A percentile compares a stretch with the other conserved stretches of the same genome.
phyloP scores from a whole-genome alignment of 2,797 vertebrate genomes.

The Pelochelys cantorii region DNA sequence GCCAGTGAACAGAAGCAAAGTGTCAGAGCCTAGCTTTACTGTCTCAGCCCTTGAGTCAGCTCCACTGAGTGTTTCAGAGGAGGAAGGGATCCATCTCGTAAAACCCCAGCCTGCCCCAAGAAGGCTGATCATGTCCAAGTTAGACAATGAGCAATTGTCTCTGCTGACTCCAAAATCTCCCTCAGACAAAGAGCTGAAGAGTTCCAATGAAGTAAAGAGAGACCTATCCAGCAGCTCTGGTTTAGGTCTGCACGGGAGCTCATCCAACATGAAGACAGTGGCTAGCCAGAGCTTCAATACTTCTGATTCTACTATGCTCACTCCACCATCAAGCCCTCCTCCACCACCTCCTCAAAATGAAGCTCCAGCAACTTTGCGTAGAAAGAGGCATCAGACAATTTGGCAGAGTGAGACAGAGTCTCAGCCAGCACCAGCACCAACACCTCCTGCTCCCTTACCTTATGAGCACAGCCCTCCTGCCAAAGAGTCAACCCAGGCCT shows the following conservation, averaged over 20 bases:
- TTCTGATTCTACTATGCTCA: slow-evolving; percentile 94
- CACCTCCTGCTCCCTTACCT: slow-evolving; percentile 59
- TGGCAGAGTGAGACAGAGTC: slow-evolving; percentile 83
- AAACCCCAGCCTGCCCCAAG: slow-evolving; percentile 84
- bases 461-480: slow-evolving; percentile 63
- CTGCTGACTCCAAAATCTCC: slow-evolving; percentile 82
- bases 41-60: slow-evolving; percentile 76
- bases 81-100: slow-evolving; percentile 80
- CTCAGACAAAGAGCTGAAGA: slow-evolving; percentile 82
- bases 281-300: slow-evolving; percentile 91
- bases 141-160: slow-evolving; percentile 86
- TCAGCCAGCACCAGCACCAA: slow-evolving; percentile 54
- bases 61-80: slow-evolving; percentile 75
- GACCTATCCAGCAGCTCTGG: slow-evolving; percentile 94
- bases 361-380: slow-evolving; percentile 90
- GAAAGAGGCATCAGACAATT: slow-evolving; percentile 82
- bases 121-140: slow-evolving; percentile 85
- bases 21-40: slow-evolving; percentile 79
- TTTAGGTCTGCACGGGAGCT: slow-evolving; percentile 91
- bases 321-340: slow-evolving; percentile 95
- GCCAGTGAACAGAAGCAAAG: slow-evolving; percentile 87
- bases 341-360: slow-evolving; percentile 93
- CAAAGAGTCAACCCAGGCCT: slow-evolving; percentile 79
- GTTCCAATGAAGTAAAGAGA: slow-evolving; percentile 81
- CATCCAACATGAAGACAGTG: slow-evolving; percentile 86